Conservation (phyloP, 1,140 invertebrate species). For the Neodiprion lecontei region DNA sequence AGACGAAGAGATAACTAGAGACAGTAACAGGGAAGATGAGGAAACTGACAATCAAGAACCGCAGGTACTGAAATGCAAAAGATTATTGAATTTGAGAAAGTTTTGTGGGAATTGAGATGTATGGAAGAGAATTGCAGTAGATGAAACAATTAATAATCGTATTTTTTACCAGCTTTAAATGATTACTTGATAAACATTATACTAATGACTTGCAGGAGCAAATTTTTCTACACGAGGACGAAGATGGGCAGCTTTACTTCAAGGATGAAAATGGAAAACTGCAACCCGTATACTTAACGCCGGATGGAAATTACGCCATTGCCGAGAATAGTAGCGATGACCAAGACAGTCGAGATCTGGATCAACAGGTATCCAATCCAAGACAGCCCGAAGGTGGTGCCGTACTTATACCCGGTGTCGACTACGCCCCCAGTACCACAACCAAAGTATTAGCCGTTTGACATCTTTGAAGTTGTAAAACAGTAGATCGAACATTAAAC, state of each 20-base stretch:
- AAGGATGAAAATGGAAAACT: constrained; percentile 54
- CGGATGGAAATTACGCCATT: constrained; percentile 59
- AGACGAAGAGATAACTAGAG: background rate
- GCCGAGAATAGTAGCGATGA: constrained; percentile 47
- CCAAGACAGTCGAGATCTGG: constrained; percentile 42
- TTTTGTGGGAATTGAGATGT: background rate
- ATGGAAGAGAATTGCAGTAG: too few relatives aligned
- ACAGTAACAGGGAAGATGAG: constrained; percentile 31
- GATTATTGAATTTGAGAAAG: background rate
- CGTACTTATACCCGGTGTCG: background rate
- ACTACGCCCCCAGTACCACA: background rate
- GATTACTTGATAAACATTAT: too few relatives aligned
- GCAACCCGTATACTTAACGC: constrained; percentile 56
- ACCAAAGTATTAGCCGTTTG: background rate
- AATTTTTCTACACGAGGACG: constrained; percentile 58
- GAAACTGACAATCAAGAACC: constrained; percentile 44
- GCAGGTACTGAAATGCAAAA: constrained; percentile 35
- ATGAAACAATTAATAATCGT: too few relatives aligned
- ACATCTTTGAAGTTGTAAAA: background rate
- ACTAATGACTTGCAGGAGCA: constrained; percentile 45
- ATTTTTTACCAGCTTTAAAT: too few relatives aligned
- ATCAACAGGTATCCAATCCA: constrained; percentile 32
- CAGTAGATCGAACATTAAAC: background rate
- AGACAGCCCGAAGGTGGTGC: constrained; percentile 40
- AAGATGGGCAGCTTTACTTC: constrained; percentile 58